Base-by-base conservation (phyloP, 2,113 vertebrate genomes). In the Platysternon megacephalum region DNA sequence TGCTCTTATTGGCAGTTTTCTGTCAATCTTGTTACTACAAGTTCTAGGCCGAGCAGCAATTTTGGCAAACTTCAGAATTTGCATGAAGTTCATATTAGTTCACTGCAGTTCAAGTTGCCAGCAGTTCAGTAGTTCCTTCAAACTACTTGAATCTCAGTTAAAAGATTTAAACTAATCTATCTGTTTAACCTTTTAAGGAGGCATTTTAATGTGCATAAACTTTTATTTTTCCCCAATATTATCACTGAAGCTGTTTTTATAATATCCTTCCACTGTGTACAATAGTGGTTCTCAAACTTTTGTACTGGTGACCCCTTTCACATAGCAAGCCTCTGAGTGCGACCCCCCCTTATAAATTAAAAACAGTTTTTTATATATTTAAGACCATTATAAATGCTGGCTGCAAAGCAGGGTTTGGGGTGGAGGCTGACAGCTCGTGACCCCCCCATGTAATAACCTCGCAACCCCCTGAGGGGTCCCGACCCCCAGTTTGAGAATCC, bases 31-130 rank as follows among this genome's bases (percentile, higher is more conserved):
- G 93, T 87, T 91, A 82, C 84, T 79, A 91, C 91, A 92, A 82
- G 95, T 88, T 96, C 65, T 11, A 1, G 85, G 87, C 68, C 53
- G 82, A 52, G 9, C 1, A 0, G 58, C 87, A 65, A 44, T 78
- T 86, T 88, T 11, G 28, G 94, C 80, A 88, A 94, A 68, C 4
- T 6, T 1, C 4, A 88, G 85, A 92, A 76, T 28, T 35, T 94
- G 79, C 88, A 58, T 79, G 39, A 78, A 85, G 97, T 96, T 97
- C 94, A 89, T 89, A 87, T 96, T 83, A 95, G 95, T 95, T 98
- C 94, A 97, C 28, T 22, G 81, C 39, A 93, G 51, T 78, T 90
- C 91, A 56, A 2, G 1, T 39, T 95, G 85, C 92, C 90, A 94
- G n/a, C 44, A 89, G 16, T 96, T 94, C 89, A 86, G 93, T 87